Conservation (phyloP, 2,797 vertebrate genomes). For the Pogonophryne albipinna region DNA sequence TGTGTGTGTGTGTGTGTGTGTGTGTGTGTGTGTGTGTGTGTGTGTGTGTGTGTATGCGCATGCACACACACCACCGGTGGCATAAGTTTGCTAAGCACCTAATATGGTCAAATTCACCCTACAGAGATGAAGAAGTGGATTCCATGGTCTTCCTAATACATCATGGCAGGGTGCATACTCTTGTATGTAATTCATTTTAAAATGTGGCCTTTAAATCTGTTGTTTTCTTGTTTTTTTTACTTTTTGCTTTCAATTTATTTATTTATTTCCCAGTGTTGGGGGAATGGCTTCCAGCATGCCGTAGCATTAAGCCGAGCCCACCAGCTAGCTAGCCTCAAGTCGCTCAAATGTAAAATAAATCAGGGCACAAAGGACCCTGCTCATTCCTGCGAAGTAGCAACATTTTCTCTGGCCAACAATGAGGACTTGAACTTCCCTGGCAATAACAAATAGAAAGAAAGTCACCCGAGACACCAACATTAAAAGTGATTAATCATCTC, state of each 20-base stretch:
- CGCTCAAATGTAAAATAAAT: conserved; percentile 92
- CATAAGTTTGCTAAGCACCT: conserved; percentile 75
- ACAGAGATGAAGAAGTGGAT: conserved; percentile 82
- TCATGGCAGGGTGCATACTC: conserved; percentile 85
- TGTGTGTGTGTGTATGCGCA: conserved; percentile 5
- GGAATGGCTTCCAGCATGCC: conserved; percentile 85
- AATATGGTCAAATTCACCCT: conserved; percentile 80
- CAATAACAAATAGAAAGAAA: conserved; percentile 99
- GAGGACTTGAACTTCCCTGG: conserved; percentile 89
- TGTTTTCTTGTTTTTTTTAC: conserved; percentile 73
- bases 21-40: conserved; percentile 3
- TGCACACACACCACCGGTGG: conserved; percentile 65
- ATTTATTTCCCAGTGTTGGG: conserved; percentile 79
- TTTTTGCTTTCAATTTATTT: conserved; percentile 79
- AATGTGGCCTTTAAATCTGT: conserved; percentile 89
- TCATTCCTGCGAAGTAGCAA: conserved; percentile 91
- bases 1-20: conserved; percentile 11
- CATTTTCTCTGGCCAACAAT: conserved; percentile 91
- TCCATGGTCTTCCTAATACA: conserved; percentile 82
- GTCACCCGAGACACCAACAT: conserved; percentile 95
- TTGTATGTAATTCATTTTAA: conserved; percentile 89
- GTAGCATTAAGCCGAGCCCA: conserved; percentile 89
- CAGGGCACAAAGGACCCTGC: conserved; percentile 90
- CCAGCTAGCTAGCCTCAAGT: conserved; percentile 87
- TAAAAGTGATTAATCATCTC: conserved; percentile 99